Base-by-base conservation (phyloP, 2,888 invertebrate genomes). In the Chrysolina oricalcia region DNA sequence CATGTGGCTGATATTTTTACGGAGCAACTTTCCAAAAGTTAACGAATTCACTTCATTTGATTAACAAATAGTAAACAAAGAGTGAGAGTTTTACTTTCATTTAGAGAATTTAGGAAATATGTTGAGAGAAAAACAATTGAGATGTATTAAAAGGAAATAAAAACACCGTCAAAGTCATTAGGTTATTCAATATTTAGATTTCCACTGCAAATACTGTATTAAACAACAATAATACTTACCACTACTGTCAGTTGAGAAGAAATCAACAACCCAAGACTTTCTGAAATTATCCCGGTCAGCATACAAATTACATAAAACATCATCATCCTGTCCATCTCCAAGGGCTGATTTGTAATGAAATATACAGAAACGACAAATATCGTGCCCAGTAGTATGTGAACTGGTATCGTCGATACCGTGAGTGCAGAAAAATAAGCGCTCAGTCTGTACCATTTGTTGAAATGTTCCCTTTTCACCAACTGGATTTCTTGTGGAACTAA, bases 371-470 rank as follows among this genome's bases (percentile, higher is more conserved):
- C 84, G 62, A 96, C 86, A 87, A 94, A 96, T 4, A 94, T 89
- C 9, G 92, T 86, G 13, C 93, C 92, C 83, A 95, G 90, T 75
- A 93, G 82, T 78, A 95, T 91, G 86, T 95, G 95, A 8, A 92
- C 87, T 0, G 96, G 95, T 13, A 96, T 90, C 69, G 93, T 92
- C 0, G 95, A 92, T n/a, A 93, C 88, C 0, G 94, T 92, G 83
- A 94, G 87, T 0, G 96, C 95, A 10, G 92, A 91, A 86, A 94
- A 96, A 85, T 96, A 96, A 0, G 96, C 93, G 84, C 94, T 93
- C 21, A 96, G 86, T 2, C 93, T 91, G 85, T 96, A 96, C 96
- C 96, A 96, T 65, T 94, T 92, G 87, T 96, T 96, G 86, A 96
- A 96, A 83, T 96, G 93, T 85, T 96, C 96, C 65, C 95, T 89